Evolutionary conservation across 1,140 invertebrate genomes (phyloP), one percentile per base, ranked within the genome.

Genomic region (Hylyphantes graminicola): DNA sequence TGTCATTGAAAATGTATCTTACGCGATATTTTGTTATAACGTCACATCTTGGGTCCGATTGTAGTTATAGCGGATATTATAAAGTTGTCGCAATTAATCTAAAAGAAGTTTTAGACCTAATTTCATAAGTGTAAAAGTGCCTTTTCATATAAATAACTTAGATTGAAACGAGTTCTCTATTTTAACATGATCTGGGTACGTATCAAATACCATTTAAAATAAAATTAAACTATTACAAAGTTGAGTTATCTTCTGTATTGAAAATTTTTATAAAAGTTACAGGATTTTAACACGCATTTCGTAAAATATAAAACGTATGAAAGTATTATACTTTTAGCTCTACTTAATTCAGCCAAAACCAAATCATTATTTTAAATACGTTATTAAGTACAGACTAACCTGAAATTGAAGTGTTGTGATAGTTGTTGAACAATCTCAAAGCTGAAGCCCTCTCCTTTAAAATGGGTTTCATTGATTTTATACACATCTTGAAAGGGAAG

Each of bases 361-460:
- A n/a, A n/a, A 12, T 59, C 11, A 59, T 13, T 59, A 59, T 59
- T 59, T 59, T 13, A 59, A 59, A 35, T 35, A 35, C 35, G 35
- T 35, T 35, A 35, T 17, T 17, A 65, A 65, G 2, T 17, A 1
- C n/a, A 11, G n/a, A 51, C 74, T 63, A 50, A 76, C 74, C 21
- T 64, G 15, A 76, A 76, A 50, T 76, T 76, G 74, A 76, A 76
- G 51, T 76, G 59, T 9, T 53, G 19, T 48, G 74, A 76, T 50
- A 76, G 53, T 8, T 76, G 74, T 15, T 64, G 48, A 15, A 76
- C 55, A 9, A 76, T 76, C 51, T 76, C 74, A 50, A 76, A 76
- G 48, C 74, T 76, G 48, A 76, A 76, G 12, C 74, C 74, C 19
- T 76, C 57, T 63, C 74, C 74, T 6, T 9, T 17, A n/a, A 21